Conservation (phyloP, 2,113 vertebrate genomes). For the Phyllopteryx taeniolatus region DNA sequence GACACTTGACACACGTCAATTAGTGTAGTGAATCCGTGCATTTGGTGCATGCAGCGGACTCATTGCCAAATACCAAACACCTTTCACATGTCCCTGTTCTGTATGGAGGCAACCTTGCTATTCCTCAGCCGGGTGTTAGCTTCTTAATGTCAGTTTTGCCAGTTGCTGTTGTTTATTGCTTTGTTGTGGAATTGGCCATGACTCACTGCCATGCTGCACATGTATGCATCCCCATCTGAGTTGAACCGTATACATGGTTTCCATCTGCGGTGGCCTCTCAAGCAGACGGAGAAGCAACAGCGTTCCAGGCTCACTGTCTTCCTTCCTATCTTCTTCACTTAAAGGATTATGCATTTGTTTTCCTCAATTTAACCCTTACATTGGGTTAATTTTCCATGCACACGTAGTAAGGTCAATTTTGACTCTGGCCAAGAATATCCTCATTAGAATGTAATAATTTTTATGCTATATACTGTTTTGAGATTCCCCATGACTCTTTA, state of each 20-base stretch:
- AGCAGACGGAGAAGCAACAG: constrained; percentile 48
- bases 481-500: too few species aligned
- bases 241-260: constrained; percentile 60
- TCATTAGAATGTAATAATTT: too few species aligned
- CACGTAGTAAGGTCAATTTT: too few species aligned
- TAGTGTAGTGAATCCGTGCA: too few species aligned
- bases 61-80: too few species aligned
- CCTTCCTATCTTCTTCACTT: not conserved
- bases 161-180: constrained; percentile 3
- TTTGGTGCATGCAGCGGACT: too few species aligned
- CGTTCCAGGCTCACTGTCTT: constrained; percentile 13
- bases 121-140: not conserved
- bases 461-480: too few species aligned
- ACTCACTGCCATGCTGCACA: constrained; percentile 25
- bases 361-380: too few species aligned
- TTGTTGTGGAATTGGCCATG: constrained; percentile 16
- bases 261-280: constrained; percentile 63
- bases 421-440: too few species aligned
- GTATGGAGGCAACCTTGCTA: not conserved
- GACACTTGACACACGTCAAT: too few species aligned
- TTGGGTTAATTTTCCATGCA: too few species aligned
- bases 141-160: not conserved
- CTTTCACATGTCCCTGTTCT: too few species aligned
- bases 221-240: constrained; percentile 29
- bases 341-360: not conserved